These are phyloP conservation scores for Plagodis pulveraria DNA, from an alignment of 2,888 invertebrate species.

Conservation along the genomic window DNA sequence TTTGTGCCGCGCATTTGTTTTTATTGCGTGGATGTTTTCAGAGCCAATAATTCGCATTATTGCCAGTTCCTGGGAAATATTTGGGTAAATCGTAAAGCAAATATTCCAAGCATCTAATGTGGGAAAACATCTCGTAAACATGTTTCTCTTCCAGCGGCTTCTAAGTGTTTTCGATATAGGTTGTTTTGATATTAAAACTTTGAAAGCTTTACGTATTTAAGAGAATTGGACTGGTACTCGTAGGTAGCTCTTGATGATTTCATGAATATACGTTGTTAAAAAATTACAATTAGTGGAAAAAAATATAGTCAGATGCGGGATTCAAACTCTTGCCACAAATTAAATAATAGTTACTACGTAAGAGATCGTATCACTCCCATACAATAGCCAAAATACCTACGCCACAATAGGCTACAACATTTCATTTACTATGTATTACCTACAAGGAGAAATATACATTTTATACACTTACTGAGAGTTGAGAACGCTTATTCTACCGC, in stretches of 20 bases:
- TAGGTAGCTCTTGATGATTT: background rate
- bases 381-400: too few species aligned
- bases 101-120: conserved; percentile 24
- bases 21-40: conserved; percentile 21
- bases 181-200: conserved; percentile 13
- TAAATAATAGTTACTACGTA: too few species aligned
- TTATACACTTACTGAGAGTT: too few species aligned
- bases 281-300: too few species aligned
- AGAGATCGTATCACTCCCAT: too few species aligned
- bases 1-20: conserved; percentile 19
- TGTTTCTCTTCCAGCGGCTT: conserved; percentile 18
- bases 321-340: too few species aligned
- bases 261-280: too few species aligned
- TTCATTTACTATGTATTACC: too few species aligned
- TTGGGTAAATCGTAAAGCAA: conserved; percentile 19
- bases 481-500: too few species aligned
- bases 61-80: conserved; percentile 19
- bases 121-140: conserved; percentile 27
- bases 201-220: conserved; percentile 5
- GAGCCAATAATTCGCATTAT: conserved; percentile 21
- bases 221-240: conserved; percentile 4
- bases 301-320: too few species aligned
- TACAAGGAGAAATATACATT: too few species aligned
- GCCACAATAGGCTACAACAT: too few species aligned
- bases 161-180: conserved; percentile 12